Base-by-base conservation (phyloP, 2,113 vertebrate species). In the Dicrurus megarhynchus region DNA sequence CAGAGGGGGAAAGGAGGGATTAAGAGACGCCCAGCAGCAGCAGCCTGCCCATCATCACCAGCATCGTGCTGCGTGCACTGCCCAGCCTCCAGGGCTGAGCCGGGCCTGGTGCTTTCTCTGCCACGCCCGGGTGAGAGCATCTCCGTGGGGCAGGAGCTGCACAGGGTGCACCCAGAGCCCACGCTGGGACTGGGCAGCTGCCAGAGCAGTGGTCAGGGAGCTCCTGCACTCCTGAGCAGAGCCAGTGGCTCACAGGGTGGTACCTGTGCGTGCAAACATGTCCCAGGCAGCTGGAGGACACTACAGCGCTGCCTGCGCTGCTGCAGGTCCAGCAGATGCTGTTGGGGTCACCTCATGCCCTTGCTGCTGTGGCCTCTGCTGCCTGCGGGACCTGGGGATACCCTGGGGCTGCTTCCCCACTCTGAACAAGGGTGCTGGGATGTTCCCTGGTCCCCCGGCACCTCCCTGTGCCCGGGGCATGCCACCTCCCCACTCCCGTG, bases 131-230 rank as follows among this genome's bases (percentile, higher is more conserved):
- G 3, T 16, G 13, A 64, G 32, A 53, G 41, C 49, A 33, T 27
- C 22, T 12, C 22, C 20, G 15, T 2, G 10, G 37, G 50, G 28
- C 16, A 76, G 63, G 46, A 60, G 19, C 33, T 85, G 14, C 19
- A 20, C 57, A 32, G 22, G 42, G 27, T 28, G 37, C 33, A 27
- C 47, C 13, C 32, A 57, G 52, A 79, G 35, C 57, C 57, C n/a
- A 9, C 0, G 0, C 24, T 0, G 3, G 60, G 21, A 30, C 37
- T 22, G 0, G 0, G 2, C 70, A 83, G 52, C 37, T 68, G 17
- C 65, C 26, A 26, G 33, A 8, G 30, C 26, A 50, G 57, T 5
- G 35, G 15, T 2, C 4, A 20, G 39, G 63, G 57, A 77, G n/a
- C 41, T 32, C 28, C n/a, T n/a, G 47, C 6, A 3, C 17, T 14